phyloP scores from a whole-genome alignment of 92 coral and sea anemone genomes.

The Epizoanthus rinbou region DNA sequence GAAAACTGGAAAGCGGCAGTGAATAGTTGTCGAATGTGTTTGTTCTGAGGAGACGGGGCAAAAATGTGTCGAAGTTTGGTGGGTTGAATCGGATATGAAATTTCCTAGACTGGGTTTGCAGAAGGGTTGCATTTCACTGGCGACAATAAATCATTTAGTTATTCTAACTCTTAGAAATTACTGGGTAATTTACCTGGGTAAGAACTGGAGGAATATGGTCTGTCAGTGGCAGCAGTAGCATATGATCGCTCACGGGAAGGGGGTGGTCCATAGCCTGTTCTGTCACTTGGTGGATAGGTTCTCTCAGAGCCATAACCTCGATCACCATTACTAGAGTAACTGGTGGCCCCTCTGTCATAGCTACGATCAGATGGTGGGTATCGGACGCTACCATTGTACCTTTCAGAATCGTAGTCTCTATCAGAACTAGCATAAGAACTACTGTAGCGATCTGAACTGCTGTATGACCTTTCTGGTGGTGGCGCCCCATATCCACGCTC shows the following conservation, averaged over 20 bases:
- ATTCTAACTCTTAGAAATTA: not conserved
- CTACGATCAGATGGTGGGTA: conserved; percentile 62
- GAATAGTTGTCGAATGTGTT: not conserved
- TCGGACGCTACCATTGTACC: conserved; percentile 54
- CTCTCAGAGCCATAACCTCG: conserved; percentile 64
- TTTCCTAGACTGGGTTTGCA: not conserved
- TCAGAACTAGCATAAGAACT: conserved; percentile 36
- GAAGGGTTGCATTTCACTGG: not conserved
- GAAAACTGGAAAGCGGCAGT: not conserved
- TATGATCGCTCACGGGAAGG: conserved; percentile 60
- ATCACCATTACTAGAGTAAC: conserved; percentile 65
- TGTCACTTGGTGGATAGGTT: conserved; percentile 62
- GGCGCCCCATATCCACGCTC: conserved; percentile 87
- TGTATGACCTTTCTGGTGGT: conserved; percentile 42
- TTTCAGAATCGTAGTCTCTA: conserved; percentile 23
- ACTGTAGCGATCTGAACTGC: conserved; percentile 35
- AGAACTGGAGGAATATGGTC: conserved; percentile 23
- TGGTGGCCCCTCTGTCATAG: conserved; percentile 75
- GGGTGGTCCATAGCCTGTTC: conserved; percentile 72
- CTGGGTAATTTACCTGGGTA: conserved; percentile 20
- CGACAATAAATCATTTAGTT: not conserved
- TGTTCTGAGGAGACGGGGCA: not conserved
- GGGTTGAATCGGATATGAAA: not conserved
- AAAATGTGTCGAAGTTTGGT: not conserved
- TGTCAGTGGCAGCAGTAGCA: conserved; percentile 19